Evolutionary conservation across 2,888 invertebrate species (phyloP).

Genomic region (Cantharis rustica): DNA sequence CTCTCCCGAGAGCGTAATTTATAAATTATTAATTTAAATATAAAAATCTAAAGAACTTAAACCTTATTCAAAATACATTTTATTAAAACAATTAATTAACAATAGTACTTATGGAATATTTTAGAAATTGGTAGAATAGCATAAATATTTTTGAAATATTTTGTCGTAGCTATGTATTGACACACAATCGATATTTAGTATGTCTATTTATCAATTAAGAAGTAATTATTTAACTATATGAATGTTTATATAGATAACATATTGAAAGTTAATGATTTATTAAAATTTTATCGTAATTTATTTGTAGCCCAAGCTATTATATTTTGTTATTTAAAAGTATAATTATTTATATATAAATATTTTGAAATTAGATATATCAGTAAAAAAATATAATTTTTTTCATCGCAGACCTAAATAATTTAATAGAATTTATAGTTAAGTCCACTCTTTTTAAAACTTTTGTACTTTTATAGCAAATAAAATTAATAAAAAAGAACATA

Average conservation of each 20-base stretch:
- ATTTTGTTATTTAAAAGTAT: not conserved
- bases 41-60: no score
- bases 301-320: not conserved
- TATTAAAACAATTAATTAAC: no score
- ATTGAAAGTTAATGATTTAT: not conserved
- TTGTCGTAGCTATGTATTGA: not conserved
- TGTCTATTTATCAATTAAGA: not conserved
- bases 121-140: not conserved
- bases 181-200: not conserved
- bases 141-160: not conserved
- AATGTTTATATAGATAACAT: not conserved
- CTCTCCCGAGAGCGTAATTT: no score
- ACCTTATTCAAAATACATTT: no score
- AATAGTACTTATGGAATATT: not conserved
- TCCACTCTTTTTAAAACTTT: not conserved
- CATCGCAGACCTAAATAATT: not conserved
- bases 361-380: not conserved
- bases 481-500: not conserved
- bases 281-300: not conserved
- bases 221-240: not conserved
- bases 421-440: not conserved
- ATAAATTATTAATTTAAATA: no score
- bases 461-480: not conserved
- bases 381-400: not conserved
- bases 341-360: not conserved